phyloP scores from a whole-genome alignment of 2,888 invertebrate species.

The Heliconius ethilla region DNA sequence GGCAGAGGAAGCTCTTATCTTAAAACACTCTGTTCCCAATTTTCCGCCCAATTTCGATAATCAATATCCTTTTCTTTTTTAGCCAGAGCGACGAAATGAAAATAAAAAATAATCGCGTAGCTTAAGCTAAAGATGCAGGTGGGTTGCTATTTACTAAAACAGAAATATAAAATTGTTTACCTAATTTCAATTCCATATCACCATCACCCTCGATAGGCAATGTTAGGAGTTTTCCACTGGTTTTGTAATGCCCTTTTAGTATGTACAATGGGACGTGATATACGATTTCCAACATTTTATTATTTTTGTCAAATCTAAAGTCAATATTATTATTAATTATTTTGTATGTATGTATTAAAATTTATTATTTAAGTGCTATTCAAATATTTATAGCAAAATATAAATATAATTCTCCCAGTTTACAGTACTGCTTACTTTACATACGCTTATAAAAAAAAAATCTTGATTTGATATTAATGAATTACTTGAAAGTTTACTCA shows the following conservation, averaged over 20 bases:
- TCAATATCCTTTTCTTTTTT: background rate
- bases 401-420: background rate
- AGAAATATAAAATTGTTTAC: background rate
- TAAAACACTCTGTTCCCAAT: too few species aligned
- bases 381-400: background rate
- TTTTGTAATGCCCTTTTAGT: conserved; percentile 4
- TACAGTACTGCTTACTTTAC: background rate
- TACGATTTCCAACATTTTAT: background rate
- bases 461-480: conserved; percentile 19
- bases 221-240: conserved; percentile 13
- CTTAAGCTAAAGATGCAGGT: background rate
- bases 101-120: background rate
- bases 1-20: too few species aligned
- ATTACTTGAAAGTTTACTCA: conserved; percentile 19
- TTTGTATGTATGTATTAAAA: background rate
- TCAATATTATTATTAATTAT: background rate
- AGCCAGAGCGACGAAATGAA: background rate
- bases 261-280: conserved; percentile 21
- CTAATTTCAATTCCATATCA: conserved; percentile 1
- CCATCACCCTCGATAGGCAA: conserved; percentile 12
- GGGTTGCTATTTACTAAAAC: background rate
- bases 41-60: background rate
- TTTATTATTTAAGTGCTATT: background rate
- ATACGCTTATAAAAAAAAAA: background rate
- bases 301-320: background rate